Percentiles rank a stretch among this genome's conserved stretches.
phyloP scores from a whole-genome alignment of 1,140 invertebrate genomes.

The Ceratosolen fusciceps region DNA sequence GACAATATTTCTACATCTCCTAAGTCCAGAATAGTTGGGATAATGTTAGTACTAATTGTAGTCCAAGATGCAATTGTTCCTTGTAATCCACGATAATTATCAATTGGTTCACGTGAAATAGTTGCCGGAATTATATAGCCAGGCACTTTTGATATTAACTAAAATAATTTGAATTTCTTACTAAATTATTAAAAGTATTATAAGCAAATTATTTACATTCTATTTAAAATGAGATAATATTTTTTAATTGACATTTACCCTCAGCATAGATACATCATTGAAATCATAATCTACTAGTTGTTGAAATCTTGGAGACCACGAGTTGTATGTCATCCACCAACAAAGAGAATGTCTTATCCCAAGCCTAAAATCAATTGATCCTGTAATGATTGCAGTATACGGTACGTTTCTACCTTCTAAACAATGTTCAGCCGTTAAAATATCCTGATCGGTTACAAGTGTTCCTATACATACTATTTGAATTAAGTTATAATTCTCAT shows the following conservation, averaged over 20 bases:
- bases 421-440: neutral
- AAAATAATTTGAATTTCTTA: neutral
- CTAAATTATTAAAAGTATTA: too few species aligned
- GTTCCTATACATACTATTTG: neutral
- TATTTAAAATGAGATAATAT: neutral
- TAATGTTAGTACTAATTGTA: too few species aligned
- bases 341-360: neutral
- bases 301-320: neutral
- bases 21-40: too few species aligned
- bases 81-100: neutral
- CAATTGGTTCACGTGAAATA: neutral
- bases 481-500: neutral
- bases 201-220: too few species aligned
- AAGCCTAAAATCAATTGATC: neutral
- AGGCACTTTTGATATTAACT: neutral
- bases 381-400: neutral
- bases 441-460: neutral
- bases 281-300: neutral
- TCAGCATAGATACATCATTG: neutral
- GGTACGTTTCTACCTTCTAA: neutral
- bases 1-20: too few species aligned
- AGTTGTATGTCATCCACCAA: neutral
- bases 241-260: neutral
- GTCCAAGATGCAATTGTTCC: neutral
- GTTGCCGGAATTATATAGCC: neutral